phyloP scores from a whole-genome alignment of 64 coral and sea anemone genomes.

The Montipora foliosa region DNA sequence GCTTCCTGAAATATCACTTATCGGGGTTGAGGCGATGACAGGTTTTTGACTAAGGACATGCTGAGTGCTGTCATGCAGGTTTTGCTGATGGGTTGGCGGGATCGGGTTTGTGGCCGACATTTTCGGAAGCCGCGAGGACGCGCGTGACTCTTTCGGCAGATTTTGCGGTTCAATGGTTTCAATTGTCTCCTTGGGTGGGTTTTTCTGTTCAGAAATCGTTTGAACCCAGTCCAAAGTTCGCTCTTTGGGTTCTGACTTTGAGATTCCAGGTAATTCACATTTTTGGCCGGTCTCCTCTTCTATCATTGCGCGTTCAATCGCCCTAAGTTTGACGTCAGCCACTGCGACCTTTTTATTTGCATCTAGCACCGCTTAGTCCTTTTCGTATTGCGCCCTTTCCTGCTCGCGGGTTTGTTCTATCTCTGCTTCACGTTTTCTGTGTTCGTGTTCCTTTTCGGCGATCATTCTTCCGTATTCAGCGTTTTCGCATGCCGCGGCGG shows the following conservation, averaged over 20 bases:
- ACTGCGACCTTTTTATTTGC: slow-evolving; percentile 38
- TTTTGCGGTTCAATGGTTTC: not conserved
- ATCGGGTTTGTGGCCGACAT: not conserved
- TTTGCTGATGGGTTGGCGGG: no score
- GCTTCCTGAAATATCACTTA: not conserved
- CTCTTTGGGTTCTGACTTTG: not conserved
- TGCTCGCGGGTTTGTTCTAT: not conserved
- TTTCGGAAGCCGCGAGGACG: not conserved
- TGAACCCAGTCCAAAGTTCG: not conserved
- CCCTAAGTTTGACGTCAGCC: slow-evolving; percentile 54
- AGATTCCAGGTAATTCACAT: not conserved
- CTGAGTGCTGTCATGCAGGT: no score
- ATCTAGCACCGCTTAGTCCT: slow-evolving; percentile 5
- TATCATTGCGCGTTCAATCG: slow-evolving; percentile 20
- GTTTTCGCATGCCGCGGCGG: not conserved
- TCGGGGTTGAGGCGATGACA: not conserved
- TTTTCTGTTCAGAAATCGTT: not conserved
- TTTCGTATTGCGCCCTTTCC: slow-evolving; percentile 6
- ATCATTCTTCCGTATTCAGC: slow-evolving; percentile 35
- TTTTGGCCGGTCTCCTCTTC: slow-evolving; percentile 20
- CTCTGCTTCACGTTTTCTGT: slow-evolving; percentile 37
- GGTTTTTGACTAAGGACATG: no score
- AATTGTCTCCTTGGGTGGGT: not conserved
- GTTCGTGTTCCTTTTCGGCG: slow-evolving; percentile 45
- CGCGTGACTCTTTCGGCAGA: not conserved